phyloP scores from a whole-genome alignment of 1,140 invertebrate species.

The Drosophila sproati region DNA sequence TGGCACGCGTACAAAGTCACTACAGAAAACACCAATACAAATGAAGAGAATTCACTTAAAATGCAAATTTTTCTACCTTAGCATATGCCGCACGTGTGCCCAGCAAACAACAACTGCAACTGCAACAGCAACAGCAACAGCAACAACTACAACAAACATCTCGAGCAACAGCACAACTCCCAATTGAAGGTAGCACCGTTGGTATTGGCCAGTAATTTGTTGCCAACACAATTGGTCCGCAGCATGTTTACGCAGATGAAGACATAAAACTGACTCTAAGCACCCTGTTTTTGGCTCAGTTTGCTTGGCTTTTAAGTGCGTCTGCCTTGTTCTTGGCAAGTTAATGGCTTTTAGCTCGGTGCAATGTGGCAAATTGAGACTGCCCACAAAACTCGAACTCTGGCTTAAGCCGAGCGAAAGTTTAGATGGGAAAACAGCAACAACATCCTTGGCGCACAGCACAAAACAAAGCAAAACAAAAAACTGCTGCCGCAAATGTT shows the following conservation, averaged over 20 bases:
- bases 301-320: slow-evolving; percentile 58
- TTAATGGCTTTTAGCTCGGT: background rate
- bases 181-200: slow-evolving; percentile 42
- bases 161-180: slow-evolving; percentile 20
- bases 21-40: slow-evolving; percentile 59
- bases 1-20: slow-evolving; percentile 68
- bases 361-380: slow-evolving; percentile 1
- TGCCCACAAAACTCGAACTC: slow-evolving; percentile 6
- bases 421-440: background rate
- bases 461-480: slow-evolving; percentile 9
- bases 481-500: slow-evolving; percentile 45
- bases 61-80: slow-evolving; percentile 65
- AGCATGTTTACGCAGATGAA: slow-evolving; percentile 76
- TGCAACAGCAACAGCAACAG: slow-evolving; percentile 9
- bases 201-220: slow-evolving; percentile 70
- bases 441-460: slow-evolving; percentile 14
- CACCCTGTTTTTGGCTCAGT: slow-evolving; percentile 39
- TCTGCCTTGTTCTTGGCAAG: slow-evolving; percentile 55
- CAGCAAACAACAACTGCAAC: slow-evolving; percentile 8
- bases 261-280: slow-evolving; percentile 67
- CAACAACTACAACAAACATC: slow-evolving; percentile 21
- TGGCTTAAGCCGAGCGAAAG: slow-evolving; percentile 9
- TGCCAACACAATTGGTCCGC: slow-evolving; percentile 56
- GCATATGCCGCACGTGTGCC: slow-evolving; percentile 46
- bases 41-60: slow-evolving; percentile 82